These are phyloP conservation scores for Wiebesia pumilae DNA, from an alignment of 1,140 invertebrate genomes.

Conservation along the genomic window DNA sequence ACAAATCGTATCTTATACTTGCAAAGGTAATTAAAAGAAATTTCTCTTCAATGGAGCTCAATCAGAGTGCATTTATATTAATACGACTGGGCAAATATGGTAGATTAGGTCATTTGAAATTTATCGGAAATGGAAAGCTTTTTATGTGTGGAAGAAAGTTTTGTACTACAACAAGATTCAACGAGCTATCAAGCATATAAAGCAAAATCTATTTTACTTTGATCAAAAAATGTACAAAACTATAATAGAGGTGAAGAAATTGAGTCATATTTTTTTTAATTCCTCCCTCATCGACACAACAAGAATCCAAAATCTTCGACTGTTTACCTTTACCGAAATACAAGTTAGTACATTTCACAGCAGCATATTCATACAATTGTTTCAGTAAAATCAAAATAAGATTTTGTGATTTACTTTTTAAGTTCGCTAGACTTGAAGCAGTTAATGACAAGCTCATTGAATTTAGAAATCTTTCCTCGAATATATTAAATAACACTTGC, in stretches of 20 bases:
- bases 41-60: neutral
- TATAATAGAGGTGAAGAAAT: slow-evolving; percentile 81
- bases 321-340: slow-evolving; percentile 81
- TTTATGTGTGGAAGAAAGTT: slow-evolving; percentile 87
- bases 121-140: slow-evolving; percentile 88
- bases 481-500: slow-evolving; percentile 82
- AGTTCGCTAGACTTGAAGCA: slow-evolving; percentile 76
- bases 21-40: slow-evolving; percentile 74
- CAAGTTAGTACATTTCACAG: slow-evolving; percentile 72
- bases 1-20: slow-evolving; percentile 80
- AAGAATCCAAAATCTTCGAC: slow-evolving; percentile 76
- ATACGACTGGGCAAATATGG: neutral
- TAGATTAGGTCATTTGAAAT: slow-evolving; percentile 83
- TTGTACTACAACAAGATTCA: slow-evolving; percentile 81
- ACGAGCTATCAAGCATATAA: slow-evolving; percentile 77
- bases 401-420: slow-evolving; percentile 27
- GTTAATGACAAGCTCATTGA: slow-evolving; percentile 76
- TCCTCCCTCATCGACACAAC: slow-evolving; percentile 78
- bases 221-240: slow-evolving; percentile 83
- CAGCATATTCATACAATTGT: neutral
- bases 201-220: slow-evolving; percentile 82
- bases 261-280: slow-evolving; percentile 81
- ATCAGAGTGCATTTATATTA: neutral
- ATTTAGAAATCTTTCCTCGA: slow-evolving; percentile 78
- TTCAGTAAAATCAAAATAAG: neutral